Conservation (phyloP, 2,888 invertebrate genomes). For the Limenitis camilla region DNA sequence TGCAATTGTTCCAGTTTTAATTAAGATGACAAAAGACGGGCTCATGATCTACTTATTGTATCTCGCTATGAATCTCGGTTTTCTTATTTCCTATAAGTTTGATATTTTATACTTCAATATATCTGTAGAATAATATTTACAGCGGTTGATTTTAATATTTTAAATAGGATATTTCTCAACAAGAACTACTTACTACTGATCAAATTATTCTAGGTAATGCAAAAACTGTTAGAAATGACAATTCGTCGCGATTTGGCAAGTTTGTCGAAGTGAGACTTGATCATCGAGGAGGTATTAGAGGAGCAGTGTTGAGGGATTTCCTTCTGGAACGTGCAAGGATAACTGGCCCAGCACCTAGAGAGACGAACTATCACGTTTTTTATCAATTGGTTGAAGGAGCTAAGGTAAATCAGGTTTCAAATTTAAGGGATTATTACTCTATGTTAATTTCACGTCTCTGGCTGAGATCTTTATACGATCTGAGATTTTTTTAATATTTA, state of each 20-base stretch:
- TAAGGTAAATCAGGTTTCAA: conserved; percentile 59
- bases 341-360: conserved; percentile 90
- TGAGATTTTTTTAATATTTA: background rate
- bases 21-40: conserved; percentile 9
- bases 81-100: no score
- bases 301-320: conserved; percentile 93
- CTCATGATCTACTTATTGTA: background rate
- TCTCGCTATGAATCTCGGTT: no score
- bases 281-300: conserved; percentile 89
- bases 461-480: background rate
- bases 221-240: conserved; percentile 94
- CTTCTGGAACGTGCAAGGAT: conserved; percentile 91
- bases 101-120: no score
- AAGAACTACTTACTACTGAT: no score
- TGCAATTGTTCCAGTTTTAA: conserved; percentile 9
- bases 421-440: background rate
- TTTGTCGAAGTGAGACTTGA: conserved; percentile 96
- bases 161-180: no score
- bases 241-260: conserved; percentile 95
- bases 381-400: conserved; percentile 93
- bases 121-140: no score
- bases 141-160: no score
- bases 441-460: background rate
- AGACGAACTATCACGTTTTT: conserved; percentile 93
- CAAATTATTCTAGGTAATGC: conserved; percentile 81